Percentiles rank a stretch among this genome's conserved stretches.
These are phyloP conservation scores for Darevskia mixta DNA, from an alignment of 2,797 vertebrate genomes.

Conservation along the genomic window DNA sequence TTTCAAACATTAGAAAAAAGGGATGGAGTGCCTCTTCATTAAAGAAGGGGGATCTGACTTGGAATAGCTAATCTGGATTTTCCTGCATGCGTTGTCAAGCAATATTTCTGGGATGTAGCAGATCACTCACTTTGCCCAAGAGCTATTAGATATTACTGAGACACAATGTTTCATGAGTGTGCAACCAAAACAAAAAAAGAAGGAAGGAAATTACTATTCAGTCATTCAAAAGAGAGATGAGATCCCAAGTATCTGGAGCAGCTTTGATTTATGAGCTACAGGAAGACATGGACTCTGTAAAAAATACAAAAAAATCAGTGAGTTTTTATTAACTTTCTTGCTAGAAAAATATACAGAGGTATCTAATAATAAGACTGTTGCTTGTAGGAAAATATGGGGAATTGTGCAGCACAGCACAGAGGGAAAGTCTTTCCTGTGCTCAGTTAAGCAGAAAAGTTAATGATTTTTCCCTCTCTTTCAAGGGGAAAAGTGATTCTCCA, in stretches of 20 bases:
- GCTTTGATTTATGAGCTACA: conserved; percentile 1
- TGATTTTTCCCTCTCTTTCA: neutral
- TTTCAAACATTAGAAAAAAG: neutral
- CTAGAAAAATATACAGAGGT: neutral
- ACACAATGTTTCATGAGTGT: conserved; percentile 3
- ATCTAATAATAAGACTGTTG: neutral
- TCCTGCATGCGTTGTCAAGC: conserved; percentile 1
- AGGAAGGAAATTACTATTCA: neutral
- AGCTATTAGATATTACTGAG: neutral
- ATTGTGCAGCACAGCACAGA: neutral
- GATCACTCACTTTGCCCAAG: conserved; percentile 23
- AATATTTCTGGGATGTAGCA: conserved; percentile 17
- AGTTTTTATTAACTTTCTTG: neutral
- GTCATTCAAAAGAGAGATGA: neutral
- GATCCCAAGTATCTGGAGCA: neutral
- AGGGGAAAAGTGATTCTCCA: neutral
- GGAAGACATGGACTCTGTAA: neutral
- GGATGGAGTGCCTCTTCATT: conserved; percentile 2
- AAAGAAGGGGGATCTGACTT: conserved; percentile 3
- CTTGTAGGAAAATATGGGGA: neutral
- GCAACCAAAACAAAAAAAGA: neutral
- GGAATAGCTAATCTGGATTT: conserved; percentile 19
- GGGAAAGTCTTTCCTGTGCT: neutral
- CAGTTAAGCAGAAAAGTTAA: neutral
- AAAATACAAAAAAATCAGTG: neutral